phyloP scores from a whole-genome alignment of 2,113 vertebrate genomes.

The Enhydra lutris region DNA sequence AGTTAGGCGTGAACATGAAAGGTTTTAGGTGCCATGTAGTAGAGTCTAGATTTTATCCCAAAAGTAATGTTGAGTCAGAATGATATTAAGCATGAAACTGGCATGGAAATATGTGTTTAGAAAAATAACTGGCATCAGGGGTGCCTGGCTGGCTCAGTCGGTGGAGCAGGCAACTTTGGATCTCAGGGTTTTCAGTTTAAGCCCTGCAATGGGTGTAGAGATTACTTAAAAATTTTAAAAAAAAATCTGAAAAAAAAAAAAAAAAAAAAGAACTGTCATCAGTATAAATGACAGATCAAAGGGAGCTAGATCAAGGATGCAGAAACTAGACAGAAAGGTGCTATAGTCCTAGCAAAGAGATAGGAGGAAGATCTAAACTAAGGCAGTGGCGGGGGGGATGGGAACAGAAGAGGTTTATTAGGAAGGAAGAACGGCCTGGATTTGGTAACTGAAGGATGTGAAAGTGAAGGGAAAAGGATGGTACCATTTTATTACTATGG shows the following conservation, averaged over 20 bases:
- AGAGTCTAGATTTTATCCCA: neutral
- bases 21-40: neutral
- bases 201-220: neutral
- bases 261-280: neutral
- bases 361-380: neutral
- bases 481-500: neutral
- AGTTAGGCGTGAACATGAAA: neutral
- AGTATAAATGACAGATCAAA: neutral
- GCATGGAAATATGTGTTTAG: neutral
- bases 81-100: neutral
- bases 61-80: neutral
- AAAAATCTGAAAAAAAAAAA: neutral
- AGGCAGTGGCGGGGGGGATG: neutral
- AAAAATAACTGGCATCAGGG: neutral
- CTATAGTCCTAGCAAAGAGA: neutral
- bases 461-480: neutral
- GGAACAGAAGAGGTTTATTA: neutral
- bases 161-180: neutral
- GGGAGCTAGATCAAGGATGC: neutral
- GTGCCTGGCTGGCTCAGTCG: neutral
- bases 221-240: neutral
- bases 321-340: neutral
- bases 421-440: neutral
- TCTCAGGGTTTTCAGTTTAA: neutral
- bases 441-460: neutral